Conservation (phyloP, 2,113 vertebrate species). For the Furnarius figulus region DNA sequence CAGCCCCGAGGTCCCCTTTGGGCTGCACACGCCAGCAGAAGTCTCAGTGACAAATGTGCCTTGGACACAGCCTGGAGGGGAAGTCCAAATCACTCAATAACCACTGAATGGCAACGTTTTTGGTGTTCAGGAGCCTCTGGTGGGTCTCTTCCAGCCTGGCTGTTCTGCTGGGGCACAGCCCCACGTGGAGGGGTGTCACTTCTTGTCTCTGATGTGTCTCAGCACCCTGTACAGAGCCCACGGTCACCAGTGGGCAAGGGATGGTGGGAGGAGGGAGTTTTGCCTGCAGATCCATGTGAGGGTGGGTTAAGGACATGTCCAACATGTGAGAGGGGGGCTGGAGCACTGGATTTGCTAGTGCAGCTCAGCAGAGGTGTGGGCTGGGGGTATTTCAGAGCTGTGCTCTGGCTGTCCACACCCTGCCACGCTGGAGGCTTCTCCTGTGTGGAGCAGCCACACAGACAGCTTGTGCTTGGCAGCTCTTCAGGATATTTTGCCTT, state of each 20-base stretch:
- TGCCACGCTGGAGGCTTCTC: background rate
- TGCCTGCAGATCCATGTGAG: background rate
- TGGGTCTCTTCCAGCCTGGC: background rate
- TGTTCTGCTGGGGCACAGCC: background rate
- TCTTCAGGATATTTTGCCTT: background rate
- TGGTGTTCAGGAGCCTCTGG: background rate
- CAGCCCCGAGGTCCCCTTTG: background rate
- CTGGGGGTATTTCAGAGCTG: background rate
- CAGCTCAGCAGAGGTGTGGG: background rate
- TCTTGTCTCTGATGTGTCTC: background rate
- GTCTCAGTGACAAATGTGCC: background rate
- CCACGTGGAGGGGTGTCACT: background rate
- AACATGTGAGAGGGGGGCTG: background rate
- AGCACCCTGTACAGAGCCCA: rapidly evolving
- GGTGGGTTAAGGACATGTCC: background rate
- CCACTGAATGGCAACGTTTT: background rate
- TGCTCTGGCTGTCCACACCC: background rate
- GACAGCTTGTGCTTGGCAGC: background rate
- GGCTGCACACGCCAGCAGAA: background rate
- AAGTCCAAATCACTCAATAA: background rate
- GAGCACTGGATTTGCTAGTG: rapidly evolving
- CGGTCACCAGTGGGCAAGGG: background rate
- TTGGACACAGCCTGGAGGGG: background rate
- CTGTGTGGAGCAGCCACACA: rapidly evolving
- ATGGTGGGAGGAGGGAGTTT: background rate